phyloP scores from a whole-genome alignment of 2,113 vertebrate species.

The Seriola aureovittata region DNA sequence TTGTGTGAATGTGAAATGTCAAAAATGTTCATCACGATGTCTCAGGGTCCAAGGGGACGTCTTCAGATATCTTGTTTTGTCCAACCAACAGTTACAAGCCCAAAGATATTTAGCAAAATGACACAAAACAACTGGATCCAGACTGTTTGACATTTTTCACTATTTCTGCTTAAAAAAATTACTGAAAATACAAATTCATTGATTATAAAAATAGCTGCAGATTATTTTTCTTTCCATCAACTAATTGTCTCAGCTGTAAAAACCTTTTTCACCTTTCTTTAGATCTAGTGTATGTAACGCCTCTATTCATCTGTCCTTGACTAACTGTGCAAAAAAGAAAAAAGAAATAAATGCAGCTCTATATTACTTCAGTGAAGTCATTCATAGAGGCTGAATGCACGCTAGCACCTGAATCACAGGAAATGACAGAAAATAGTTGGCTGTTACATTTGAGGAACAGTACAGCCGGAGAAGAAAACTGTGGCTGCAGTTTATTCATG shows the following conservation, averaged over 20 bases:
- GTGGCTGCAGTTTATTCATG: slow-evolving; percentile 52
- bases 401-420: slow-evolving; percentile 34
- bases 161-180: too few relatives aligned
- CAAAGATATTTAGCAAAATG: background rate
- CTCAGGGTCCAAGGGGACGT: too few relatives aligned
- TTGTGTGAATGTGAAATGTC: too few relatives aligned
- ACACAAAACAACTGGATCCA: background rate
- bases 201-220: too few relatives aligned
- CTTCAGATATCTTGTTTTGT: too few relatives aligned
- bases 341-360: background rate
- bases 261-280: background rate
- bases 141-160: too few relatives aligned
- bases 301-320: background rate
- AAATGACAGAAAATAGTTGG: slow-evolving; percentile 40
- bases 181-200: too few relatives aligned
- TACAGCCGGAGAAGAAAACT: slow-evolving; percentile 25
- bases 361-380: slow-evolving; percentile 7
- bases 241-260: slow-evolving; percentile 1
- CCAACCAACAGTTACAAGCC: too few relatives aligned
- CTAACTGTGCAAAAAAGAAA: background rate
- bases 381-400: slow-evolving; percentile 25
- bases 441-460: slow-evolving; percentile 8
- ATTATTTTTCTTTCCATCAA: too few relatives aligned
- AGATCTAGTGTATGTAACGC: background rate
- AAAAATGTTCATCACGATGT: too few relatives aligned